Evolutionary conservation across 2,113 vertebrate genomes (phyloP).

Genomic region (Oncorhynchus gorbuscha): DNA sequence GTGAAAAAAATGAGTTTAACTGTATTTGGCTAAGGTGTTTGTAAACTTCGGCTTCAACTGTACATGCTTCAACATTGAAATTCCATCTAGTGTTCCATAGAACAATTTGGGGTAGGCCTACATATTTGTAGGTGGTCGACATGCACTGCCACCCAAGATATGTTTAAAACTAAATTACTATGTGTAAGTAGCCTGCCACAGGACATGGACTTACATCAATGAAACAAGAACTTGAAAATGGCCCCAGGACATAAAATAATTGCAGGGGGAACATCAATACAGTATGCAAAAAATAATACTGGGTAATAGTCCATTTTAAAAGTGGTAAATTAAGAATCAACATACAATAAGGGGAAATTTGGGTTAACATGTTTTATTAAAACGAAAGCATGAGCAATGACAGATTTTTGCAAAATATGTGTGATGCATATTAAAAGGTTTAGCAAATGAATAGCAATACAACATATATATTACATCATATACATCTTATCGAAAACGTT

Average conservation of each 20-base stretch:
- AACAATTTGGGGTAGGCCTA: not conserved
- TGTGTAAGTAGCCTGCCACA: not conserved
- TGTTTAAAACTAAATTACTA: not conserved
- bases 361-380: slow-evolving; percentile 8
- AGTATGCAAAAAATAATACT: not conserved
- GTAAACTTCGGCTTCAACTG: no score
- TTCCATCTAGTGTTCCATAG: no score
- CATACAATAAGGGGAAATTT: not conserved
- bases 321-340: not conserved
- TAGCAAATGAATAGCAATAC: slow-evolving; percentile 18
- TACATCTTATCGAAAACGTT: slow-evolving; percentile 77
- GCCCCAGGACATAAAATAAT: not conserved
- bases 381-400: slow-evolving; percentile 17
- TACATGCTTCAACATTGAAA: not conserved
- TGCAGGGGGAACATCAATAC: no score
- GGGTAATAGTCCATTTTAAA: not conserved
- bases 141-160: not conserved
- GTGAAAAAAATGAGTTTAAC: no score
- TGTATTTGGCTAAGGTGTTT: no score
- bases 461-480: slow-evolving; percentile 83
- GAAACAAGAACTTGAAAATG: not conserved
- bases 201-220: not conserved
- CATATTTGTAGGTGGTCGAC: not conserved
- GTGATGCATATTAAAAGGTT: slow-evolving; percentile 12
- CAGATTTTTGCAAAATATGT: slow-evolving; percentile 18